Evolutionary conservation across 2,888 invertebrate species (phyloP).

Genomic region (Thysanoteuthis rhombus): DNA sequence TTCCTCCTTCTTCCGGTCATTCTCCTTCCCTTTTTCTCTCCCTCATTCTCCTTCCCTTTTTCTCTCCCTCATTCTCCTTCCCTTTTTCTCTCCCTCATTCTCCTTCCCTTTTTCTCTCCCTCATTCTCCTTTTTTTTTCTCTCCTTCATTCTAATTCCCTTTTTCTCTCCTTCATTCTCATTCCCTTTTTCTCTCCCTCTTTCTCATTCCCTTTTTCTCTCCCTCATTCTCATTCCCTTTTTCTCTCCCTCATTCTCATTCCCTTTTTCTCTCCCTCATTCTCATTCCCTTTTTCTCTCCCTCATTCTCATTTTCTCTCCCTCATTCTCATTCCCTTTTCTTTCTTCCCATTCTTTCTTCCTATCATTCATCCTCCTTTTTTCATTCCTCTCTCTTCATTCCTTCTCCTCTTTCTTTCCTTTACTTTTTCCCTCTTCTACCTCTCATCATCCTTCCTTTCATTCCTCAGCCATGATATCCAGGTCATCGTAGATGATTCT

Average conservation of each 20-base stretch:
- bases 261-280: not conserved
- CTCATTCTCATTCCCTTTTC: fast-evolving
- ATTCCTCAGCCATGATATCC: not conserved
- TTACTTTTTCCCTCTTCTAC: not conserved
- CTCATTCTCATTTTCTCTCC: not conserved
- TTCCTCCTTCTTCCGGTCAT: not conserved
- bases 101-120: not conserved
- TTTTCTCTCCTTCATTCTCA: not conserved
- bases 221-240: not conserved
- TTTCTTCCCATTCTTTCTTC: not conserved
- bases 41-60: not conserved
- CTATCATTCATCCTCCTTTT: not conserved
- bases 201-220: not conserved
- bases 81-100: not conserved
- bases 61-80: not conserved
- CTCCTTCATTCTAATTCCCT: not conserved
- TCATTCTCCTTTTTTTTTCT: not conserved
- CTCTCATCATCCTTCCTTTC: not conserved
- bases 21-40: not conserved
- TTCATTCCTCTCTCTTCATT: not conserved
- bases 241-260: not conserved
- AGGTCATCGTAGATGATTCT: not conserved
- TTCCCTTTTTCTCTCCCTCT: not conserved
- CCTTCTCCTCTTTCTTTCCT: not conserved
- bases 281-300: not conserved